A percentile compares a stretch with the other conserved stretches of the same genome.
phyloP scores from a whole-genome alignment of 2,888 invertebrate species.

The Blomia tropicalis region DNA sequence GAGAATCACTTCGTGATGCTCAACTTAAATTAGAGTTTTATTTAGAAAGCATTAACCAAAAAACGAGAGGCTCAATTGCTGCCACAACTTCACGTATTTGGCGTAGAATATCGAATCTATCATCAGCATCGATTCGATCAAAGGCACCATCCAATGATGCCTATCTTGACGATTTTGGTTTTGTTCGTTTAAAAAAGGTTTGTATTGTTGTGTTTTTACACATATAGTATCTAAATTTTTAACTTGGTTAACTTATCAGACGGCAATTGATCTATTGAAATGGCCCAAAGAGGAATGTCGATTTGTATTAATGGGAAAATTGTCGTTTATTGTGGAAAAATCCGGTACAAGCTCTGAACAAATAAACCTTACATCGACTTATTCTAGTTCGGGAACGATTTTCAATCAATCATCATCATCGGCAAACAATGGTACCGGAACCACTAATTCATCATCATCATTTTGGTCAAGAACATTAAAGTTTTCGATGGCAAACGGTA shows the following conservation, averaged over 20 bases:
- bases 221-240: background rate
- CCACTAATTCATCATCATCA: constrained; percentile 17
- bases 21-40: constrained; percentile 82
- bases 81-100: constrained; percentile 56
- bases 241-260: constrained; percentile 37
- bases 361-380: background rate
- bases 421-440: constrained; percentile 31
- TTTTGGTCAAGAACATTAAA: constrained; percentile 31
- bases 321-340: constrained; percentile 49
- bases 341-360: constrained; percentile 51
- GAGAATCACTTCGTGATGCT: constrained; percentile 65
- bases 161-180: constrained; percentile 69
- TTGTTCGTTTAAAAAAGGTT: constrained; percentile 66
- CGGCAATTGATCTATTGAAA: constrained; percentile 78
- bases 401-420: constrained; percentile 12
- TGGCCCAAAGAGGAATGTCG: constrained; percentile 77
- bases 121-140: constrained; percentile 34
- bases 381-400: background rate
- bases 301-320: constrained; percentile 73
- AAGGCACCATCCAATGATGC: constrained; percentile 37
- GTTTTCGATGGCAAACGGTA: constrained; percentile 66
- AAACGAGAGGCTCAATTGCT: constrained; percentile 74
- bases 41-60: constrained; percentile 81
- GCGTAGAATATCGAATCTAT: constrained; percentile 65
- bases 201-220: constrained; percentile 25